Conservation (phyloP, 2,888 invertebrate genomes). For the Chymomyza amoena region DNA sequence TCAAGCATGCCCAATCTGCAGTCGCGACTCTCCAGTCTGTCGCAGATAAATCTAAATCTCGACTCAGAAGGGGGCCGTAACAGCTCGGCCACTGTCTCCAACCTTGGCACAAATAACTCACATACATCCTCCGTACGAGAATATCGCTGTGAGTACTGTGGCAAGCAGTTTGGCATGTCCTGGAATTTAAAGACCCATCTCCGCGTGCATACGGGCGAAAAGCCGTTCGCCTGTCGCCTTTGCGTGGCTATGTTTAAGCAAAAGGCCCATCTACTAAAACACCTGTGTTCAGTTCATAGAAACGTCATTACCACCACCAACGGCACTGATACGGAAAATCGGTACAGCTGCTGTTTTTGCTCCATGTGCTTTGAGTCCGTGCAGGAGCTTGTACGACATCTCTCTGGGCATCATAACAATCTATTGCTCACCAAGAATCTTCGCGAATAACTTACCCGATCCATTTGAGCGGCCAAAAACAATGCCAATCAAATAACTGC, state of each 20-base stretch:
- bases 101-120: constrained; percentile 58
- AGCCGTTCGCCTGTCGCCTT: constrained; percentile 92
- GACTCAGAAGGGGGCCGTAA: constrained; percentile 61
- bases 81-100: constrained; percentile 46
- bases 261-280: constrained; percentile 92
- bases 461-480: constrained; percentile 9
- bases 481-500: constrained; percentile 52
- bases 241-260: constrained; percentile 96
- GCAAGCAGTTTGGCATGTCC: constrained; percentile 94
- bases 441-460: constrained; percentile 81
- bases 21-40: constrained; percentile 69
- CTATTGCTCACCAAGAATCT: constrained; percentile 91
- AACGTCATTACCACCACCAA: constrained; percentile 86
- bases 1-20: constrained; percentile 73
- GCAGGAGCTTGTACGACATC: constrained; percentile 91
- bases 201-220: constrained; percentile 92
- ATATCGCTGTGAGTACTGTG: constrained; percentile 93
- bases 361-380: constrained; percentile 91
- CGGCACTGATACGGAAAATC: constrained; percentile 87
- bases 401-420: constrained; percentile 93
- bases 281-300: constrained; percentile 92
- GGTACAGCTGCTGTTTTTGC: constrained; percentile 93
- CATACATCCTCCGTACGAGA: constrained; percentile 87
- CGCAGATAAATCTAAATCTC: constrained; percentile 64
- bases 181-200: constrained; percentile 95